Percentiles rank a stretch among this genome's conserved stretches.
Evolutionary conservation across 1,140 invertebrate species (phyloP).

Genomic region (Pseudomyrmex concolor): DNA sequence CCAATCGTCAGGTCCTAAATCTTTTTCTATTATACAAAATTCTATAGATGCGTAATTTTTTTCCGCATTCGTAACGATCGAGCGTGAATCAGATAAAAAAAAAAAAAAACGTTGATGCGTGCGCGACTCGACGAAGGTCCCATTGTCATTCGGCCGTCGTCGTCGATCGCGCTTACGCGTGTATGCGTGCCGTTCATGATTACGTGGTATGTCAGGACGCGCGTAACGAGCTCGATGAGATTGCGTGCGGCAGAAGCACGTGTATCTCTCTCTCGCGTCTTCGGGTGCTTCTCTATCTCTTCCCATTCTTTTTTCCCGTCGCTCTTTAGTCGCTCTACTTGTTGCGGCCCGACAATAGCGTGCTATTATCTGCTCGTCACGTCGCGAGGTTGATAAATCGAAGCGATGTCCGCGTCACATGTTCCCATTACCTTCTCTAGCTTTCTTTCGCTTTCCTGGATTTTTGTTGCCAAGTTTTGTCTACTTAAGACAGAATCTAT

Average conservation of each 20-base stretch:
- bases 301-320: neutral
- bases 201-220: conserved; percentile 35
- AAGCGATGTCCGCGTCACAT: conserved; percentile 66
- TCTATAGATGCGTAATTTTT: no score
- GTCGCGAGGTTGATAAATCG: conserved; percentile 63
- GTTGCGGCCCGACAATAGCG: conserved; percentile 69
- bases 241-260: conserved; percentile 43
- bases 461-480: conserved; percentile 19
- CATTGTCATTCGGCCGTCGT: conserved; percentile 49
- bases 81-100: neutral
- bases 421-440: conserved; percentile 24
- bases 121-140: neutral
- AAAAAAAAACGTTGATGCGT: neutral
- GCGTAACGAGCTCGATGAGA: conserved; percentile 38
- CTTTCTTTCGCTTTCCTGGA: conserved; percentile 30
- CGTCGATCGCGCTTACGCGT: conserved; percentile 33
- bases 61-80: neutral
- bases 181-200: conserved; percentile 43
- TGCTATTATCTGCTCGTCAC: conserved; percentile 66
- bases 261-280: conserved; percentile 32
- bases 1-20: no score
- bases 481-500: neutral
- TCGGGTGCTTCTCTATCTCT: neutral
- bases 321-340: neutral
- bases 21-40: no score